Conservation (phyloP, 2,888 invertebrate species). For the Drosophila austrosaltans region DNA sequence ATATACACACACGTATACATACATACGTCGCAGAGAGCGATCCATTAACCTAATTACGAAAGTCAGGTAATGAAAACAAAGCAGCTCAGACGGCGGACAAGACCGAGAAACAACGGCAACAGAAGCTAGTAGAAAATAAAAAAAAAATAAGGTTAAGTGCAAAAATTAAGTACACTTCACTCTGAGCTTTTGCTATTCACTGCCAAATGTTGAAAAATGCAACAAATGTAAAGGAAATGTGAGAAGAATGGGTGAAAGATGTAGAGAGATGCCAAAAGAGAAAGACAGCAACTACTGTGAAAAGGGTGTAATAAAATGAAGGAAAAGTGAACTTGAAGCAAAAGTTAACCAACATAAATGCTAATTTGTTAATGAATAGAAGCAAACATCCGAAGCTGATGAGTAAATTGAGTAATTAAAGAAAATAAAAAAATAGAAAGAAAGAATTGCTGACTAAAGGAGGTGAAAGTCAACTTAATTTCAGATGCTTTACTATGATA, state of each 20-base stretch:
- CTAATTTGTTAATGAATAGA: conserved; percentile 64
- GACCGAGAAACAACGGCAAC: background rate
- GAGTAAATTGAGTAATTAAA: background rate
- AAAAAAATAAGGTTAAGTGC: conserved; percentile 41
- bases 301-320: conserved; percentile 1
- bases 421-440: no score
- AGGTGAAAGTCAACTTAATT: background rate
- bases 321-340: conserved; percentile 25
- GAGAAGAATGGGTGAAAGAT: conserved; percentile 17
- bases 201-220: conserved; percentile 30
- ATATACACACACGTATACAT: background rate
- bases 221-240: conserved; percentile 37
- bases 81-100: conserved; percentile 22
- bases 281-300: no score
- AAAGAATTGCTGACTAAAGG: background rate
- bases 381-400: background rate
- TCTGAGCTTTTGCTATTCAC: conserved; percentile 2
- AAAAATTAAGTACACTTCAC: conserved; percentile 31
- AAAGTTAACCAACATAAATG: conserved; percentile 57
- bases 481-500: no score
- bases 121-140: conserved; percentile 1
- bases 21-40: conserved; percentile 55
- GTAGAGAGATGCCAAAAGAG: conserved; percentile 4
- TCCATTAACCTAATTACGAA: conserved; percentile 73
- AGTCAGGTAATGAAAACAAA: conserved; percentile 51